Evolutionary conservation across 2,113 vertebrate species (phyloP).

Genomic region (Crotalus tigris): DNA sequence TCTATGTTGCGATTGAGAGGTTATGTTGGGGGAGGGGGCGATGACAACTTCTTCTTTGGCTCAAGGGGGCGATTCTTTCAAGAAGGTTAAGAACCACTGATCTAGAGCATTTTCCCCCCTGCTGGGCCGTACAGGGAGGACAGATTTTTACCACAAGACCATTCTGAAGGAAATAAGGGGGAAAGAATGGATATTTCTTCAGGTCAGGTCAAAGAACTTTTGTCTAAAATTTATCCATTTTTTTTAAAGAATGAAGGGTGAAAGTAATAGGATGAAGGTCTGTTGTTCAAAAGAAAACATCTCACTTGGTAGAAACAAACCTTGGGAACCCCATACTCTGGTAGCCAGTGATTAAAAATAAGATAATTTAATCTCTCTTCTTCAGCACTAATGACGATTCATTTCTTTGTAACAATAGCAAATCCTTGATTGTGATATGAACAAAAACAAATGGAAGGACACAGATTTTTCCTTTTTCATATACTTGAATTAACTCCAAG

Average conservation of each 20-base stretch:
- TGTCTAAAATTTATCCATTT: not conserved
- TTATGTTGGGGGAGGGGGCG: no score
- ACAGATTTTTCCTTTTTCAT: not conserved
- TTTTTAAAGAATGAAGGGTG: not conserved
- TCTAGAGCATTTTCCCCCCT: not conserved
- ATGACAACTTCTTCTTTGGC: no score
- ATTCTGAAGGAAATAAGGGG: not conserved
- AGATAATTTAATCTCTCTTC: not conserved
- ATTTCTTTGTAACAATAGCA: not conserved
- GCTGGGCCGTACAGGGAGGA: not conserved
- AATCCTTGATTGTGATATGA: not conserved
- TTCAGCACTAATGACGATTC: not conserved
- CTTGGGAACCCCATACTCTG: not conserved
- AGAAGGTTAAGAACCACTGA: no score
- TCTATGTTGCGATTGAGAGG: no score
- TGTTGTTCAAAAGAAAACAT: not conserved
- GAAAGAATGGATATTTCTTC: constrained; percentile 40
- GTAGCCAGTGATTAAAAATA: not conserved
- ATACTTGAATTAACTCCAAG: not conserved
- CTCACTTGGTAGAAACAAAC: not conserved
- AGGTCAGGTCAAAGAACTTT: not conserved
- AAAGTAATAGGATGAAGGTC: not conserved
- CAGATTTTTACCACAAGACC: not conserved
- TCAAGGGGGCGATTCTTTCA: no score
- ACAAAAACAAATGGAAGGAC: not conserved